Base-by-base conservation (phyloP, 1,140 invertebrate genomes). In the Lepidurus couesii region DNA sequence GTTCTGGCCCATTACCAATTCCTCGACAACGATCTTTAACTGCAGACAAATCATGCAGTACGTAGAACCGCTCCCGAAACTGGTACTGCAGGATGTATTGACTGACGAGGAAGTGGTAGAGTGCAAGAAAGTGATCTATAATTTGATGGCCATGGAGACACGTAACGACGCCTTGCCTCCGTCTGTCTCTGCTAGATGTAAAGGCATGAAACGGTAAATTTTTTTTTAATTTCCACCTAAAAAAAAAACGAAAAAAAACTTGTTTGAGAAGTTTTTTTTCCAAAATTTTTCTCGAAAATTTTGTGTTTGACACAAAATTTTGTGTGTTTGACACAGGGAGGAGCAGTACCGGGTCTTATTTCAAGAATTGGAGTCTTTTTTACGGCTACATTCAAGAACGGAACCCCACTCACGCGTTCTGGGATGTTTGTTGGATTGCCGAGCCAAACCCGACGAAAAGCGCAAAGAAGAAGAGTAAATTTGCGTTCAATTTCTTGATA, bases 1-100 rank as follows among this genome's bases (percentile, higher is more conserved):
- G 75, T 96, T 95, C 85, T 98, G 95, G 93, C 96, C 97, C 0
- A 88, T 98, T 75, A 96, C 94, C 7, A 94, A 96, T 75, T 93
- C 92, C 16, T 92, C 93, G 6, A 97, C 95, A 0, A 89, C 96
- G 11, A 91, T 98, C 81, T 98, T 94, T 82, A 97, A 96, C 83
- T 86, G 97, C 79, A 90, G 90, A 83, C 90, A 91, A 78, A 92
- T 93, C 79, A 88, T 96, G 78, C 53, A 65, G 53, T 65, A 65
- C 53, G 53, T 65, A 16, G 93, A 95, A 82, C 93, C 94, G 0
- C 84, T 98, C 9, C 89, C 92, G 0, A 86, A 90, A 7, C 84
- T 96, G 73, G 91, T 96, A 81, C 88, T 92, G 0, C 94, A 97
- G 83, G 94, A 96, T 80, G 89, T 89, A 42, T 85, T 98, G 75